Percentiles rank a stretch among this genome's conserved stretches.
phyloP scores from a whole-genome alignment of 2,888 invertebrate genomes.

The Mayetiola destructor region DNA sequence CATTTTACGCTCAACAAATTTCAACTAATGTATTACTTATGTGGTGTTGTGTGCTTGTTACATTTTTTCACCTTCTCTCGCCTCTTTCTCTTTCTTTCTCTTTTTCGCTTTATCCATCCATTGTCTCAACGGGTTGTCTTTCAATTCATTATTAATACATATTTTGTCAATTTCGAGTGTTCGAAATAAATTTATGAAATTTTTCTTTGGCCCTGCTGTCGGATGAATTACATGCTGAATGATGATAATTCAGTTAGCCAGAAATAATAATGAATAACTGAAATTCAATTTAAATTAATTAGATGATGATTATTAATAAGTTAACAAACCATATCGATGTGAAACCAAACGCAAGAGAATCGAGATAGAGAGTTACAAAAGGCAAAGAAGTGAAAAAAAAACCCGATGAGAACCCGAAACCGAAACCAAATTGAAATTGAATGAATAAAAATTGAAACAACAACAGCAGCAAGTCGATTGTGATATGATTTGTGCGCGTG shows the following conservation, averaged over 20 bases:
- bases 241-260: constrained; percentile 10
- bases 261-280: constrained; percentile 13
- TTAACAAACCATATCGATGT: constrained; percentile 9
- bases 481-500: constrained; percentile 1
- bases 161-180: neutral
- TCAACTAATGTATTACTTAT: neutral
- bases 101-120: neutral
- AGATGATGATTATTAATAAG: constrained; percentile 12
- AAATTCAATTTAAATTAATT: constrained; percentile 13
- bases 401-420: neutral
- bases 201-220: neutral
- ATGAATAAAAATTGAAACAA: neutral
- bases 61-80: neutral
- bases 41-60: neutral
- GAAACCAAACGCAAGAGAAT: neutral
- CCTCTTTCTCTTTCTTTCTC: neutral
- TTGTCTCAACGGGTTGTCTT: too few relatives aligned
- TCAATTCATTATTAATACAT: neutral
- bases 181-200: too few relatives aligned
- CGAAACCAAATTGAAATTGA: neutral
- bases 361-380: neutral
- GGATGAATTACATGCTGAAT: constrained; percentile 2
- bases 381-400: neutral
- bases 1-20: constrained; percentile 7
- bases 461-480: constrained; percentile 4